Evolutionary conservation across 2,888 invertebrate genomes (phyloP).

Genomic region (Andrena haemorrhoa): DNA sequence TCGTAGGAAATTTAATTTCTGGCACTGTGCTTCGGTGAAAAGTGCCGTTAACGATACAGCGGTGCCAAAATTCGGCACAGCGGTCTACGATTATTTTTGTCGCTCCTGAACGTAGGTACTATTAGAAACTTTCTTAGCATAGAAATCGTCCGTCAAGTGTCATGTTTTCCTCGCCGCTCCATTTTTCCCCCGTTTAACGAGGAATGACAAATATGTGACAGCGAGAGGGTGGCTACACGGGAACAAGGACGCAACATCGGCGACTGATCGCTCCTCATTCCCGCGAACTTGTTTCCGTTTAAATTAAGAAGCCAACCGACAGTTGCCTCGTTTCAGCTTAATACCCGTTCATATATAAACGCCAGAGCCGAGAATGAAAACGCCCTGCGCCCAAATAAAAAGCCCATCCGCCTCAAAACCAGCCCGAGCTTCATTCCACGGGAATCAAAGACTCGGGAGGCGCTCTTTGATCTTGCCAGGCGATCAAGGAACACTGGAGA

Average conservation of each 20-base stretch:
- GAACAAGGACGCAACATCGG: background rate
- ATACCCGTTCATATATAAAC: slow-evolving; percentile 7
- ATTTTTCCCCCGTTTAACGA: slow-evolving; percentile 6
- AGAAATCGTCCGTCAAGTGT: no score
- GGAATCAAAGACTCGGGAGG: slow-evolving; percentile 9
- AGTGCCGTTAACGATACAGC: no score
- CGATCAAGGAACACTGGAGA: slow-evolving; percentile 38
- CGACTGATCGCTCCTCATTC: slow-evolving; percentile 6
- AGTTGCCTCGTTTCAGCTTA: background rate
- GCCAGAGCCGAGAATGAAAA: background rate
- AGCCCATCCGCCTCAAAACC: no score
- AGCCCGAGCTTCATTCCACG: slow-evolving; percentile 16
- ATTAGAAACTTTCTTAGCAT: no score
- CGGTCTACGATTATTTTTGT: no score
- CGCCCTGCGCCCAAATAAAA: background rate
- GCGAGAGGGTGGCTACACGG: background rate
- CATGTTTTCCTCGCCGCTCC: no score
- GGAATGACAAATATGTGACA: background rate
- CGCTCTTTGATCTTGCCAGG: slow-evolving; percentile 29
- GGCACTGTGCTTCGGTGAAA: no score
- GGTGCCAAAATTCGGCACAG: no score
- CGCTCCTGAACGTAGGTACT: no score
- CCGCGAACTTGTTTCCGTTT: background rate
- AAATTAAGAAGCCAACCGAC: background rate
- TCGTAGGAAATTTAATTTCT: slow-evolving; percentile 24